Evolutionary conservation across 2,113 vertebrate genomes (phyloP).

Genomic region (Benitochromis conjunctus): DNA sequence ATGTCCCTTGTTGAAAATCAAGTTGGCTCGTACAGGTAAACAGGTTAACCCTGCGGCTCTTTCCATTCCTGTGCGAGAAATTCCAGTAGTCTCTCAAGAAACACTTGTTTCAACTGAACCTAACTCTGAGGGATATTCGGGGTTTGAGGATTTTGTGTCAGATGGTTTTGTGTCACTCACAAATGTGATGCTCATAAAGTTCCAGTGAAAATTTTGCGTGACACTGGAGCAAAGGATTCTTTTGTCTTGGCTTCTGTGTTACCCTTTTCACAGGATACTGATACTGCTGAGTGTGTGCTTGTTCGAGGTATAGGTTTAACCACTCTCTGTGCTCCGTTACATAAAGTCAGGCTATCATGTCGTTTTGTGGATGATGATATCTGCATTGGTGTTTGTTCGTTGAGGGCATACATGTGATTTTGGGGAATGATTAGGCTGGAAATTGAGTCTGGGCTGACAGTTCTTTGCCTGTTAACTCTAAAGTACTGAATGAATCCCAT

Average conservation of each 20-base stretch:
- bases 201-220: background rate
- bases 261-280: background rate
- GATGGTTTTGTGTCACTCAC: background rate
- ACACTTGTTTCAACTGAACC: fast-evolving
- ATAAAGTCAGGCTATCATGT: background rate
- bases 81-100: fast-evolving
- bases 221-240: background rate
- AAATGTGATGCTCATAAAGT: background rate
- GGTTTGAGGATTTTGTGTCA: background rate
- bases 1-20: too few species aligned
- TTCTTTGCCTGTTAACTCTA: too few species aligned
- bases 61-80: fast-evolving
- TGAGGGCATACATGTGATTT: fast-evolving
- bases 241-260: background rate
- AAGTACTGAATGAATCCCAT: background rate
- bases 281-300: background rate
- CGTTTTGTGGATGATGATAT: background rate
- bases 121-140: fast-evolving
- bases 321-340: background rate
- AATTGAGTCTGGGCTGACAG: background rate
- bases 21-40: too few species aligned
- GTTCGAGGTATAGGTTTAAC: background rate
- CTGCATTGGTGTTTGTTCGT: background rate
- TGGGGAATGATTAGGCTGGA: background rate
- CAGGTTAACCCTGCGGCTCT: fast-evolving